Percentiles rank a stretch among this genome's conserved stretches.
Conservation (phyloP, 2,797 vertebrate species). For the Coreius guichenoti region DNA sequence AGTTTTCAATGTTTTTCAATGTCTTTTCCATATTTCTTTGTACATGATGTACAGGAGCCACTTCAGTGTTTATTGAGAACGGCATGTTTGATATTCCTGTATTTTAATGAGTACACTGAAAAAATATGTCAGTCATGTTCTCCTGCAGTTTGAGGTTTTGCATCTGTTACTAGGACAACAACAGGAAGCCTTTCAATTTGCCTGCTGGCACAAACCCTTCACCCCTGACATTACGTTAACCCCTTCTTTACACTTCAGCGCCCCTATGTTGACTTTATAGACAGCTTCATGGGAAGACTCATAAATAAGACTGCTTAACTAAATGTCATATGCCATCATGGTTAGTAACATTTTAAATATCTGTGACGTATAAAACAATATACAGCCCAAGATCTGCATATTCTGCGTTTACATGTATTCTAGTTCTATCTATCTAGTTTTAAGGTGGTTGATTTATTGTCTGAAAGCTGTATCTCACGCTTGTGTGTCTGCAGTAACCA, state of each 20-base stretch:
- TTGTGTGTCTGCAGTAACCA: constrained; percentile 39
- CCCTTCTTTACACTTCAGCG: constrained; percentile 28
- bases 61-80: background rate
- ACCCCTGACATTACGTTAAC: constrained; percentile 17
- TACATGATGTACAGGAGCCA: background rate
- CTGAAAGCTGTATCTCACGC: constrained; percentile 26
- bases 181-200: constrained; percentile 33
- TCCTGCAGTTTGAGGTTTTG: constrained; percentile 30
- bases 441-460: constrained; percentile 19
- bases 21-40: constrained; percentile 7
- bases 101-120: constrained; percentile 11
- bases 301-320: background rate
- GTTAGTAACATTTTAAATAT: background rate
- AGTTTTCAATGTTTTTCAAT: constrained; percentile 16
- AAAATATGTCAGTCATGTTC: constrained; percentile 19
- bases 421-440: constrained; percentile 2
- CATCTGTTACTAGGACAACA: constrained; percentile 53
- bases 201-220: constrained; percentile 29
- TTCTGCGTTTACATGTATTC: constrained; percentile 12
- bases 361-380: background rate
- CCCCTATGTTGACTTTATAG: background rate
- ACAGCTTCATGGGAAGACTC: background rate
- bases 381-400: background rate
- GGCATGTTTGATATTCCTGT: constrained; percentile 14
- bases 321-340: constrained; percentile 21